These are phyloP conservation scores for Teleiodes luculella DNA, from an alignment of 2,888 invertebrate genomes.

Conservation along the genomic window DNA sequence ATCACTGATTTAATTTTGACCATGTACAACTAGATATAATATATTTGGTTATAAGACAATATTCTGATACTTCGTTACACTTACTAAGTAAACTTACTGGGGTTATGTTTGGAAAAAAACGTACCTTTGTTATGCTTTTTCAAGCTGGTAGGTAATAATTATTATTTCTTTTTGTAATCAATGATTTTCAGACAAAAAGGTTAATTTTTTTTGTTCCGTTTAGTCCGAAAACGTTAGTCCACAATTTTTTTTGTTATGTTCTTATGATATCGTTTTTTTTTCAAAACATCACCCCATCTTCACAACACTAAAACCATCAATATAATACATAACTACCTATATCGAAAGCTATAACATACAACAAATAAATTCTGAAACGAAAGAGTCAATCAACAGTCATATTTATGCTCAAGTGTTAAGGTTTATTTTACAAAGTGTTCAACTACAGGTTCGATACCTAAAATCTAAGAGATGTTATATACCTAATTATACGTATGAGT, in stretches of 20 bases:
- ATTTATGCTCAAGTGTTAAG: constrained; percentile 15
- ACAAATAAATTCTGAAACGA: constrained; percentile 31
- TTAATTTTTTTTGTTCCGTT: no score
- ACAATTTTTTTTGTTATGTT: no score
- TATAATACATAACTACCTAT: constrained; percentile 44
- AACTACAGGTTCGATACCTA: constrained; percentile 8
- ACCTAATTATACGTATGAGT: not conserved
- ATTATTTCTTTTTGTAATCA: no score
- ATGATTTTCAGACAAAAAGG: no score
- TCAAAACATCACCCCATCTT: constrained; percentile 20
- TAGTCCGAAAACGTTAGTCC: no score
- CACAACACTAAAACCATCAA: constrained; percentile 23
- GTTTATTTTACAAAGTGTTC: constrained; percentile 17
- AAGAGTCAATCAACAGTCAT: constrained; percentile 13
- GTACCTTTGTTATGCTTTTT: not conserved
- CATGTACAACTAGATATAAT: constrained; percentile 65
- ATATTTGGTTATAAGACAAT: constrained; percentile 54
- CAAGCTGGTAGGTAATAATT: no score
- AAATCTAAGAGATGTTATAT: not conserved
- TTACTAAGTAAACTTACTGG: constrained; percentile 27
- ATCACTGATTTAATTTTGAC: constrained; percentile 70
- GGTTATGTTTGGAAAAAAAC: constrained; percentile 15
- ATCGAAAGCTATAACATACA: constrained; percentile 44
- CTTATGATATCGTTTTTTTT: not conserved
- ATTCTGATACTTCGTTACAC: constrained; percentile 39